A percentile compares a stretch with the other conserved stretches of the same genome.
Evolutionary conservation across 2,888 invertebrate species (phyloP).

Genomic region (Pyralis farinalis): DNA sequence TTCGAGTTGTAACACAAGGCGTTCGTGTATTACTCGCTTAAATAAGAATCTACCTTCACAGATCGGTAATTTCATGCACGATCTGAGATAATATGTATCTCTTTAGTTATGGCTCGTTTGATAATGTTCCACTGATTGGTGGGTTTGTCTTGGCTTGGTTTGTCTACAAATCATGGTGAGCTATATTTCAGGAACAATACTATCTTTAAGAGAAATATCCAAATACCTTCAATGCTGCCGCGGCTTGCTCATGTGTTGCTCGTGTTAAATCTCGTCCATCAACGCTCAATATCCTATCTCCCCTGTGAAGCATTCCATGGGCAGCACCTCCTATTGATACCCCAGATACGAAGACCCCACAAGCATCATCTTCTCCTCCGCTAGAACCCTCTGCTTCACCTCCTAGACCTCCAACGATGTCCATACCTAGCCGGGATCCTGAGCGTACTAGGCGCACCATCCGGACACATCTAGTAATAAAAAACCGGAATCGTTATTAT

Average conservation of each 20-base stretch:
- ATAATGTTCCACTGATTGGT: too few species aligned
- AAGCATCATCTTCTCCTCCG: conserved; percentile 58
- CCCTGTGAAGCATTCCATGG: conserved; percentile 81
- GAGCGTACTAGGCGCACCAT: conserved; percentile 73
- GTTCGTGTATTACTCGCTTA: too few species aligned
- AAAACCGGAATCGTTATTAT: too few species aligned
- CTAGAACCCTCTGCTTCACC: conserved; percentile 52
- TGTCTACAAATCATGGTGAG: too few species aligned
- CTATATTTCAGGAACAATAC: conserved; percentile 70
- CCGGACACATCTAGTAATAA: conserved; percentile 56
- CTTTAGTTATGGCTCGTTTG: too few species aligned
- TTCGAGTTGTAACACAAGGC: too few species aligned
- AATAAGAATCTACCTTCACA: too few species aligned
- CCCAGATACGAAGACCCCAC: conserved; percentile 74
- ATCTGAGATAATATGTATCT: too few species aligned
- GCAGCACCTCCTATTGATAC: conserved; percentile 68
- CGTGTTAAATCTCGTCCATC: conserved; percentile 87
- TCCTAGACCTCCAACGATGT: conserved; percentile 73
- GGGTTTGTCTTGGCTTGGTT: too few species aligned
- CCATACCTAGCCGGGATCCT: conserved; percentile 75
- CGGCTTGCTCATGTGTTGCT: conserved; percentile 90
- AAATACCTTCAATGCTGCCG: conserved; percentile 81
- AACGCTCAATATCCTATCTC: conserved; percentile 87
- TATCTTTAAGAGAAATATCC: conserved; percentile 7
- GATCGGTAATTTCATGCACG: too few species aligned